These are phyloP conservation scores for Psylliodes chrysocephalus DNA, from an alignment of 2,888 invertebrate genomes.

Conservation along the genomic window DNA sequence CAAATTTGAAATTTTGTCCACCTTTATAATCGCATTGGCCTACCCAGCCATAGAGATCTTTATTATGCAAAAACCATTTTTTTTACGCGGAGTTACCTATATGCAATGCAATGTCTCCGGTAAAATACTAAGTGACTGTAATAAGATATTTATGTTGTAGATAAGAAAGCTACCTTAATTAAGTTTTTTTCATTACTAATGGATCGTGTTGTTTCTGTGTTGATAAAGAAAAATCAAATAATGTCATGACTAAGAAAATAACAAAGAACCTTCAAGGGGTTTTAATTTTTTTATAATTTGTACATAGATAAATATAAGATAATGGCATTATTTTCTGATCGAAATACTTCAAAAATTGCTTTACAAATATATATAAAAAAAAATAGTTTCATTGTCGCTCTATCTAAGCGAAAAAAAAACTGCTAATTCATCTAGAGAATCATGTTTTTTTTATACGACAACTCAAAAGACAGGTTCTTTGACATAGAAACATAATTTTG, in stretches of 20 bases:
- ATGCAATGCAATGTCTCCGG: background rate
- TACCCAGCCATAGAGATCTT: background rate
- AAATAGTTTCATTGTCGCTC: too few relatives aligned
- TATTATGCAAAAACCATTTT: background rate
- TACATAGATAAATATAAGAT: too few relatives aligned
- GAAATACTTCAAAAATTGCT: too few relatives aligned
- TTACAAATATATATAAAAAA: too few relatives aligned
- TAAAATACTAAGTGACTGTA: constrained; percentile 28
- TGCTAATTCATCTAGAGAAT: too few relatives aligned
- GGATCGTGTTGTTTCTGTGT: constrained; percentile 7
- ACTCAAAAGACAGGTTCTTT: background rate
- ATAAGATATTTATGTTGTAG: constrained; percentile 29
- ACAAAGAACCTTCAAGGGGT: background rate
- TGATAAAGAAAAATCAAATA: constrained; percentile 1
- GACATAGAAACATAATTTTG: constrained; percentile 27
- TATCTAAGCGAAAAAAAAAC: too few relatives aligned
- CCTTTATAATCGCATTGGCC: too few relatives aligned
- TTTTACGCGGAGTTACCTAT: constrained; percentile 5
- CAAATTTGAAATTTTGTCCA: too few relatives aligned
- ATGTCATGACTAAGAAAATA: constrained; percentile 1
- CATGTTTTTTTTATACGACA: too few relatives aligned
- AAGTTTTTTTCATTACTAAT: constrained; percentile 9
- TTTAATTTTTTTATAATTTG: too few relatives aligned
- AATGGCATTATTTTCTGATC: too few relatives aligned
- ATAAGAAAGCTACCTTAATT: constrained; percentile 7